Base-by-base conservation (phyloP, 2,113 vertebrate species). In the Corvus moneduloides region DNA sequence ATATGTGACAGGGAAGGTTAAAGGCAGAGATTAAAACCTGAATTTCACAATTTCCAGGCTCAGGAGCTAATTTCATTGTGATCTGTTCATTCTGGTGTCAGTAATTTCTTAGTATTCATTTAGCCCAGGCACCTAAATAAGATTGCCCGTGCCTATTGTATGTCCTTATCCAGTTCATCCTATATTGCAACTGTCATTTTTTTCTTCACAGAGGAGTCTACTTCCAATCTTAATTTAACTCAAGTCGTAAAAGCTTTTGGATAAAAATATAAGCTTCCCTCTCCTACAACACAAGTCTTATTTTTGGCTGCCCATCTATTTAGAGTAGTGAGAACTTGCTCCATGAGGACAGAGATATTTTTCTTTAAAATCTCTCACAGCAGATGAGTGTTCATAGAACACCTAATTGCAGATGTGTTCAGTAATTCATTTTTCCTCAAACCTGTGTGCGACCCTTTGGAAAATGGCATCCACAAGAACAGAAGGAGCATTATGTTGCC, bases 321-420 rank as follows among this genome's bases (percentile, higher is more conserved):
- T 80, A 73, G 78, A 95, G 83, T 54, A 66, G 71, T 83, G 87
- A 72, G n/a, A 54, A 66, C 67, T 93, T 88, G 23, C 28, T 84
- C 51, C 46, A n/a, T 59, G 84, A 94, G 77, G 78, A 86, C 48
- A 51, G 59, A 89, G 62, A 21, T 61, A 44, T 80, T 92, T 95
- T 94, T 59, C 51, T 83, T 61, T 33, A 48, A 84, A 78, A 68
- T 82, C 43, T 81, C 80, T 83, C 43, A 0, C 68, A 86, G 75
- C 78, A 91, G 81, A 49, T 88, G 67, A 78, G 43, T 51, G 59
- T 73, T 85, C 84, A 51, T n/a, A 69, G 87, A 87, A 66, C 62
- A 37, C 33, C 87, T 97, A 96, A 96, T 94, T 95, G 89, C 72
- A 93, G 75, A 56, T 12, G 16, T 87, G 59, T 96, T 96, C 89